These are phyloP conservation scores for Actenoides lindsayi DNA, from an alignment of 2,113 vertebrate genomes.

Conservation along the genomic window DNA sequence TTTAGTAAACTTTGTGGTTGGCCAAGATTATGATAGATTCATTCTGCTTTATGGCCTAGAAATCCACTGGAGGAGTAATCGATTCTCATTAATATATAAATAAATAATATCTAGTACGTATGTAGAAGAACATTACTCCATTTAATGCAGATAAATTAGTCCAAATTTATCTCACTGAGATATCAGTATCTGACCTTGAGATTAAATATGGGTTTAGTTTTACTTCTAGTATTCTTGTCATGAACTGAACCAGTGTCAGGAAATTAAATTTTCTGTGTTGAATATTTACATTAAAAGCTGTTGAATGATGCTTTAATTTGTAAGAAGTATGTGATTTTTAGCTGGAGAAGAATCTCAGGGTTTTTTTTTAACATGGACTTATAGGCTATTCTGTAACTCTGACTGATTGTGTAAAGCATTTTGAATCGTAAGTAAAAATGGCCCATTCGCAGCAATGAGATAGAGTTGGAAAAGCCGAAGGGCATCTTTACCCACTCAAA, in stretches of 20 bases:
- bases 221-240: not conserved
- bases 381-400: not conserved
- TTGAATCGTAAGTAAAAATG: not conserved
- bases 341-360: not conserved
- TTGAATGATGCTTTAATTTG: not conserved
- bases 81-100: not conserved
- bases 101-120: not conserved
- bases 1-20: not conserved
- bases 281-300: not conserved
- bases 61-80: not conserved
- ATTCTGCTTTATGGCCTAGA: not conserved
- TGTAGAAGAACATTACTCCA: not conserved
- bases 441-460: not conserved
- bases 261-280: not conserved
- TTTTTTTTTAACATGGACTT: not conserved
- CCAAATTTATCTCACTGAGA: not conserved
- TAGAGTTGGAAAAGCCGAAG: conserved; percentile 37
- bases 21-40: not conserved
- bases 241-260: not conserved
- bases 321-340: not conserved
- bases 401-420: not conserved
- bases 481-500: conserved; percentile 54
- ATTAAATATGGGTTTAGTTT: not conserved
- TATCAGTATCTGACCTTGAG: not conserved
- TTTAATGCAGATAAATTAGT: not conserved